phyloP scores from a whole-genome alignment of 2,113 vertebrate species.

The Galbula dea region DNA sequence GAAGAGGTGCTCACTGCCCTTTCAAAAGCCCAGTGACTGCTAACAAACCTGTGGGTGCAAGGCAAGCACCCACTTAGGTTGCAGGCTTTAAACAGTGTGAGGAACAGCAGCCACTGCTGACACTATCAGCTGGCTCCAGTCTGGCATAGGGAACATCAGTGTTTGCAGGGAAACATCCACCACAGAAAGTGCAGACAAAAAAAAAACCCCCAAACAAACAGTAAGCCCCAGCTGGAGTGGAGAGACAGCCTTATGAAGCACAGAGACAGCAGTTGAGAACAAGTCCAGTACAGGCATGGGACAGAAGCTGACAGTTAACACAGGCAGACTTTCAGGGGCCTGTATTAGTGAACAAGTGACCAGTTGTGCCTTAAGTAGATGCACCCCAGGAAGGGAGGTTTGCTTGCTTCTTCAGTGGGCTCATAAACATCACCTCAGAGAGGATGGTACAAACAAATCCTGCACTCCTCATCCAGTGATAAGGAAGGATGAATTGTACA shows the following conservation, averaged over 20 bases:
- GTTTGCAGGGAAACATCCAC: not conserved
- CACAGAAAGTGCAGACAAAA: not conserved
- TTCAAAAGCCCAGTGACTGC: not conserved
- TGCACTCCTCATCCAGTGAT: not conserved
- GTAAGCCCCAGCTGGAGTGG: not conserved
- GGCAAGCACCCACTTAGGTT: not conserved
- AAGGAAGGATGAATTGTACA: not conserved
- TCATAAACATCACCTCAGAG: not conserved
- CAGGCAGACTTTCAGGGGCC: not conserved
- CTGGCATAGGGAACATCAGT: not conserved
- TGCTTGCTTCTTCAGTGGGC: fast-evolving
- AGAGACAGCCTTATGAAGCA: not conserved
- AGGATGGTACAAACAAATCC: not conserved
- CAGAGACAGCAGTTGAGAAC: not conserved
- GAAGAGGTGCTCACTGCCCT: not conserved
- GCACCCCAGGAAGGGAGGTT: not conserved
- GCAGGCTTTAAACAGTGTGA: not conserved
- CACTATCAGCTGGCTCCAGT: not conserved
- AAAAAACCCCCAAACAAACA: not conserved
- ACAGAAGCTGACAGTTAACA: not conserved
- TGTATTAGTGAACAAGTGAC: not conserved
- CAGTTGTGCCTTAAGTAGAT: not conserved
- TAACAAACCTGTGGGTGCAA: not conserved
- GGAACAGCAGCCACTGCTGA: not conserved
- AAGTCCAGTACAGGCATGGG: not conserved